Conservation (phyloP, 2,113 vertebrate species). For the Mastomys natalensis region DNA sequence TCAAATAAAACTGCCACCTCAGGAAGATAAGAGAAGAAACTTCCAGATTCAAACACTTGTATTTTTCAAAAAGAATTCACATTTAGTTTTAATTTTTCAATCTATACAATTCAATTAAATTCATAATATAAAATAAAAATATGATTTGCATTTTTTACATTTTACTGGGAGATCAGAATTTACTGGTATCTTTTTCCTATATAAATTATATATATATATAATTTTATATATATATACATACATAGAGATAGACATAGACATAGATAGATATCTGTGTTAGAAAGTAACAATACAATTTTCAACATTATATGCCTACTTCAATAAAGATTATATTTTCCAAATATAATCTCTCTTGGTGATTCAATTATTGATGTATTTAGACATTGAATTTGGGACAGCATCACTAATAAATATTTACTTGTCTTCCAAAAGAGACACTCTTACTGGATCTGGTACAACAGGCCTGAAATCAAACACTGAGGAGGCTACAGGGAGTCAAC, state of each 20-base stretch:
- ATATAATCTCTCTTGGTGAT: not conserved
- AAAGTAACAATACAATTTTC: not conserved
- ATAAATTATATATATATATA: not conserved
- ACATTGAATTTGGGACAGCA: not conserved
- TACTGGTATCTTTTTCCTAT: not conserved
- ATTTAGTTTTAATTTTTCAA: slow-evolving; percentile 22
- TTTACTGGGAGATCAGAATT: not conserved
- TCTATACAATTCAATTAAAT: not conserved
- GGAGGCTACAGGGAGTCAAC: too few species aligned
- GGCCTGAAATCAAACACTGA: not conserved
- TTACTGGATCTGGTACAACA: not conserved
- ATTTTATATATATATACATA: too few species aligned
- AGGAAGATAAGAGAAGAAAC: not conserved
- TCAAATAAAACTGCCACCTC: not conserved
- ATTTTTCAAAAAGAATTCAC: slow-evolving; percentile 16
- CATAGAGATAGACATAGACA: too few species aligned
- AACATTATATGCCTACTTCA: not conserved
- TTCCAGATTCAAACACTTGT: not conserved
- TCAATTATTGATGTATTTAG: not conserved
- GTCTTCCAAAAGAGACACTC: not conserved
- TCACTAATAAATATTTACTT: not conserved
- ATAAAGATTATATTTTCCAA: not conserved
- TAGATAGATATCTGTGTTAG: not conserved
- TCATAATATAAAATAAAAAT: not conserved
- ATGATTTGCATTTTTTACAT: slow-evolving; percentile 49